These are phyloP conservation scores for Nebria ingens DNA, from an alignment of 1,140 invertebrate genomes.

Conservation along the genomic window DNA sequence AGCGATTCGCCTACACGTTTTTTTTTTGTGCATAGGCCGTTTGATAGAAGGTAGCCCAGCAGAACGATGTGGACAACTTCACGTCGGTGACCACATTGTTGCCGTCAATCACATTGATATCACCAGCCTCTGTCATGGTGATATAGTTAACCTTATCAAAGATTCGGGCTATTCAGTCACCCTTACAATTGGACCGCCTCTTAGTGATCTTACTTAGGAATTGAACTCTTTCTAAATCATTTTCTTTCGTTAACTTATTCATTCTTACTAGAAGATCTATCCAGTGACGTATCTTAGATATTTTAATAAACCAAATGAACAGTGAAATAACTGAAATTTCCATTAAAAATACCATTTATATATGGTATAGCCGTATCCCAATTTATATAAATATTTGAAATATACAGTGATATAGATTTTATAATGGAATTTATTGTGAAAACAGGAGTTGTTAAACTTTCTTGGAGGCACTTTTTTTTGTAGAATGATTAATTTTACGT, in stretches of 20 bases:
- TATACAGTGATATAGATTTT: too few species aligned
- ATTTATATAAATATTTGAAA: too few species aligned
- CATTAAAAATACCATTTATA: too few species aligned
- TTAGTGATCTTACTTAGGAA: conserved; percentile 37
- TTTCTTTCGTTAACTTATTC: background rate
- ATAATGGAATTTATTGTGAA: too few species aligned
- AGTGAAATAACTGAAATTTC: too few species aligned
- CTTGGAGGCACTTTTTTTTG: too few species aligned
- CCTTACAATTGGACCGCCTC: conserved; percentile 70
- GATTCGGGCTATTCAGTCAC: conserved; percentile 86
- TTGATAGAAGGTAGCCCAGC: conserved; percentile 93
- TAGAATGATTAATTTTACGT: too few species aligned
- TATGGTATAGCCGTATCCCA: too few species aligned
- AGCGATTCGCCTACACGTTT: conserved; percentile 6
- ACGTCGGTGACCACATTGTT: conserved; percentile 90
- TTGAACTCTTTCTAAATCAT: background rate
- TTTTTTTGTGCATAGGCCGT: conserved; percentile 51
- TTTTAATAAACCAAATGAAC: too few species aligned
- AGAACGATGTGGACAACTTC: conserved; percentile 77
- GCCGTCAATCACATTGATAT: conserved; percentile 93
- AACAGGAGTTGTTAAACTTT: too few species aligned
- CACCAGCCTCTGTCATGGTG: conserved; percentile 84
- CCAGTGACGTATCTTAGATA: too few species aligned
- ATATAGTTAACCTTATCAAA: conserved; percentile 91
- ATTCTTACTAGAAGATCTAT: too few species aligned